Evolutionary conservation across 2,797 vertebrate genomes (phyloP), one percentile per base, ranked within the genome.

Genomic region (Pogoniulus pusillus): DNA sequence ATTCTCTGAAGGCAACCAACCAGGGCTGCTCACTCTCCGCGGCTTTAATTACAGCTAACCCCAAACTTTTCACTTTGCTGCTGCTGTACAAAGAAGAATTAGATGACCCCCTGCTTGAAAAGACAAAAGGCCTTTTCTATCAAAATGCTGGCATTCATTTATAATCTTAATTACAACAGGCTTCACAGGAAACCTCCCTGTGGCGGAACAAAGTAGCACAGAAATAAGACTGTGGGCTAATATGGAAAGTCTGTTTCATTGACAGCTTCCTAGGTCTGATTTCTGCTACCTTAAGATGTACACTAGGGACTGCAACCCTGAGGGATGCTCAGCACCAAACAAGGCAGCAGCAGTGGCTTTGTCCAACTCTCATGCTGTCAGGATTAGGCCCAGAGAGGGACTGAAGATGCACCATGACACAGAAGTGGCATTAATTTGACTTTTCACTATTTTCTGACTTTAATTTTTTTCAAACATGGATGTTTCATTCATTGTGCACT

Each of bases 91-190:
- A 55, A 89, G 27, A 91, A 78, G 45, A 94, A 92, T 60, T 45
- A 78, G 64, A 82, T 77, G 60, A 76, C 23, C 10, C 53, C 47
- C 35, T 86, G 19, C 72, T 72, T 76, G 62, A 87, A 66, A 91
- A 74, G 32, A 90, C 70, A 82, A 76, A 88, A 87, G 55, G 17
- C 59, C 45, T 85, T 35, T 83, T 72, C 65, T 72, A 73, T 57
- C 85, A 81, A 94, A 91, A 87, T 47, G 53, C 45, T 72, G 80
- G 27, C 43, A 81, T 71, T 54, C 58, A 89, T 81, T 82, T 77
- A 82, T 70, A 94, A 90, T 65, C 45, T 64, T 87, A 86, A 94
- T 91, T 84, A 69, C 60, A 93, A 85, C 39, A 66, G 16, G 37
- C 72, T 89, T 92, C 74, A 83, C 58, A 91, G 69, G 79, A 92